Evolutionary conservation across 2,888 invertebrate genomes (phyloP).

Genomic region (Leptura quadrifasciata): DNA sequence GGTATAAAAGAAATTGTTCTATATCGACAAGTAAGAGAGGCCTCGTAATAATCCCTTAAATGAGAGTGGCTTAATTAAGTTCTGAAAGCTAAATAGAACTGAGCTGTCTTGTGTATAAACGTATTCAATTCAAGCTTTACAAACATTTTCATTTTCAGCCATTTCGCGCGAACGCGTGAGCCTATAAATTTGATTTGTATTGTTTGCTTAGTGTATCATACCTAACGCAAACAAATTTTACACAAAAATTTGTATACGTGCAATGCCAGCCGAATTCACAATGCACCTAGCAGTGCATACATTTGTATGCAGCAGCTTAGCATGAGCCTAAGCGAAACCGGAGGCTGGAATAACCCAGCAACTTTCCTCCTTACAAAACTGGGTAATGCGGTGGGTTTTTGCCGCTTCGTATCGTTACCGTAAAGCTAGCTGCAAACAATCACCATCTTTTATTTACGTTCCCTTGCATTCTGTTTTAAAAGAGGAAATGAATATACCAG

Average conservation of each 20-base stretch:
- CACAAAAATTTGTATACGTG: slow-evolving; percentile 41
- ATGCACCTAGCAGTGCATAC: slow-evolving; percentile 45
- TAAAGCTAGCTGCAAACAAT: slow-evolving; percentile 50
- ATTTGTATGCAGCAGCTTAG: slow-evolving; percentile 59
- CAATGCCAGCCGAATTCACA: slow-evolving; percentile 32
- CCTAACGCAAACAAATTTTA: slow-evolving; percentile 41
- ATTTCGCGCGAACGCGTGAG: slow-evolving; percentile 23
- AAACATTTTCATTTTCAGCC: slow-evolving; percentile 32
- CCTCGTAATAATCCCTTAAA: slow-evolving; percentile 31
- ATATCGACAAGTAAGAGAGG: slow-evolving; percentile 34
- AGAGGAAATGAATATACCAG: slow-evolving; percentile 46
- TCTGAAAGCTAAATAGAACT: slow-evolving; percentile 15
- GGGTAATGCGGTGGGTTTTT: slow-evolving; percentile 33
- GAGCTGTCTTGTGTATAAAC: slow-evolving; percentile 21
- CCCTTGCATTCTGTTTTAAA: slow-evolving; percentile 46
- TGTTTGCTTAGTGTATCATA: slow-evolving; percentile 43
- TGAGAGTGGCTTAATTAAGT: slow-evolving; percentile 37
- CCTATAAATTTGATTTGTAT: slow-evolving; percentile 48
- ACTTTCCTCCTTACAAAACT: slow-evolving; percentile 54
- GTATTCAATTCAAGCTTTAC: slow-evolving; percentile 22
- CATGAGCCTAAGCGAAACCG: slow-evolving; percentile 59
- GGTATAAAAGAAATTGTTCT: slow-evolving; percentile 30
- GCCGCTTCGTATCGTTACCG: slow-evolving; percentile 32
- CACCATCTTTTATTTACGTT: slow-evolving; percentile 49
- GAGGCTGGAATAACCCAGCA: slow-evolving; percentile 53